Evolutionary conservation across 2,797 vertebrate species (phyloP), one percentile per base, ranked within the genome.

Genomic region (Mionectes olivaceus): DNA sequence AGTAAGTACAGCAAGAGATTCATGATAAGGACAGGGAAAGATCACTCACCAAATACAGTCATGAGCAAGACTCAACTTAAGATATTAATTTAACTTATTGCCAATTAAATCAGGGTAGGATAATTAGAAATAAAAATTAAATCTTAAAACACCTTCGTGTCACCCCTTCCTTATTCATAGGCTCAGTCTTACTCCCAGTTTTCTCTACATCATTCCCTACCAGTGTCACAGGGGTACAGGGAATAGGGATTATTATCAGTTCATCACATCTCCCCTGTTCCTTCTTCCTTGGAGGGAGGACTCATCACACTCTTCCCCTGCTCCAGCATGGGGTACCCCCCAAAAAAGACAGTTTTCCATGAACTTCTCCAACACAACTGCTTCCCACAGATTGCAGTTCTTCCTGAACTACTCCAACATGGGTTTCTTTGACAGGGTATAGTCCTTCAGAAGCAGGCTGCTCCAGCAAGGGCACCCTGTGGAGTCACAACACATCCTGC

Each of bases 41-140:
- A 22, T 35, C 11, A 33, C 3, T 47, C 50, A n/a, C 1, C 37
- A 60, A 19, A 17, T 69, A 44, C 9, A 1, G 2, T 33, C 33
- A 27, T 0, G 0, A 19, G 33, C 23, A 92, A 32, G 19, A 39
- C 3, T n/a, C 4, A 1, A 24, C 18, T 75, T 2, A 4, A 16
- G 27, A 17, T 83, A 63, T 37, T 15, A 47, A 55, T 35, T 75
- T 43, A 22, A 37, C 61, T 68, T 76, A 39, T 35, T 77, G 4
- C 8, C n/a, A 71, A 10, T 27, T 7, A 71, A 67, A 69, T 43
- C 19, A 47, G 4, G 39, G 16, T 3, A 59, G 2, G 24, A 25
- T 23, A 83, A 52, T 15, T 19, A 64, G 19, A 89, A 68, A 79
- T 33, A 52, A 76, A 76, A 22, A 4, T 0, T 6, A 25, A 63